These are phyloP conservation scores for Lumbricus terrestris DNA, from an alignment of 2,888 invertebrate species.

Conservation along the genomic window DNA sequence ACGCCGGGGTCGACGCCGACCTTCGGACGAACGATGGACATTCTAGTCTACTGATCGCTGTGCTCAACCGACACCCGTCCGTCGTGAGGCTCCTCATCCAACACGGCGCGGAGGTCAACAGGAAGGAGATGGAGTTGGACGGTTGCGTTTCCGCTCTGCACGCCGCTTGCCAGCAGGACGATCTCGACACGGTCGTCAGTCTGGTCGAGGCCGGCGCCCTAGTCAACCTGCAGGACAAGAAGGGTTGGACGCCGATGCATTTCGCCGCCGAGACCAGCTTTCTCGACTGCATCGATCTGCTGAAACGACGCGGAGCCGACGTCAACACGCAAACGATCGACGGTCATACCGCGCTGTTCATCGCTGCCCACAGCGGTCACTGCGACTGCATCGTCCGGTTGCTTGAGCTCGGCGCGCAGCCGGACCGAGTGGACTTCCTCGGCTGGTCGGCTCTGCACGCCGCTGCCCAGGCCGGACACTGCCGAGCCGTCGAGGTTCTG, in stretches of 20 bases:
- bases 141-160: slow-evolving; percentile 37
- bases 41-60: slow-evolving; percentile 39
- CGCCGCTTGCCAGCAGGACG: slow-evolving; percentile 36
- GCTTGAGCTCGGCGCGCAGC: slow-evolving; percentile 31
- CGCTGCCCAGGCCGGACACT: slow-evolving; percentile 39
- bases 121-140: slow-evolving; percentile 23
- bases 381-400: slow-evolving; percentile 22
- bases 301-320: slow-evolving; percentile 34
- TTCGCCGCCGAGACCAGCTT: slow-evolving; percentile 38
- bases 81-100: slow-evolving; percentile 34
- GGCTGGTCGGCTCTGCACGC: slow-evolving; percentile 42
- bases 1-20: slow-evolving; percentile 34
- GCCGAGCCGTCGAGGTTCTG: slow-evolving; percentile 32
- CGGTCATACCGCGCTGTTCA: slow-evolving; percentile 37
- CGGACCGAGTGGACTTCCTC: slow-evolving; percentile 36
- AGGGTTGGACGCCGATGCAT: slow-evolving; percentile 40
- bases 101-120: slow-evolving; percentile 38
- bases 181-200: slow-evolving; percentile 27
- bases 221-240: slow-evolving; percentile 38
- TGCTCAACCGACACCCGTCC: slow-evolving; percentile 38
- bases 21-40: slow-evolving; percentile 38
- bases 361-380: slow-evolving; percentile 38
- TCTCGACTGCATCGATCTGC: slow-evolving; percentile 32
- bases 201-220: slow-evolving; percentile 33
- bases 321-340: slow-evolving; percentile 38